Percentiles rank a stretch among this genome's conserved stretches.
These are phyloP conservation scores for Subacronicta megacephala DNA, from an alignment of 2,888 invertebrate species.

Conservation along the genomic window DNA sequence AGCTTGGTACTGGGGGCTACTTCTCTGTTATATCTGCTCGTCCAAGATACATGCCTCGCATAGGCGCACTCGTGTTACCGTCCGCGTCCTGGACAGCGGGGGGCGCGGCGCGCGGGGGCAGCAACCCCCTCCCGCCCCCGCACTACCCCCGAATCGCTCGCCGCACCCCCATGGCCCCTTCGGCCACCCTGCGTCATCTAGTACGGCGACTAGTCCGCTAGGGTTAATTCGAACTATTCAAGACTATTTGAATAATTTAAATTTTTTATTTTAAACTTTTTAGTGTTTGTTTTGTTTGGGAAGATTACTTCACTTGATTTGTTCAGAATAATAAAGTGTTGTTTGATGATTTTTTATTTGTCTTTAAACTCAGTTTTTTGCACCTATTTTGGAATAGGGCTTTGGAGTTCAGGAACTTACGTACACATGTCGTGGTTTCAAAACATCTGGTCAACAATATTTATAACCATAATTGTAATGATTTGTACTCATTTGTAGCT, in stretches of 20 bases:
- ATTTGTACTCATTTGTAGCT: no score
- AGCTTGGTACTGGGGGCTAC: conserved; percentile 88
- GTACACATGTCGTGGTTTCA: no score
- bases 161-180: conserved; percentile 63
- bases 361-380: background rate
- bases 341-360: background rate
- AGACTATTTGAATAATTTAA: conserved; percentile 85
- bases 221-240: conserved; percentile 87
- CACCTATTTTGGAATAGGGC: background rate
- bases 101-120: conserved; percentile 58
- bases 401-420: background rate
- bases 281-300: conserved; percentile 7
- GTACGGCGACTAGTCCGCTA: conserved; percentile 85
- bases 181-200: conserved; percentile 84
- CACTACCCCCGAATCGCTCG: conserved; percentile 58
- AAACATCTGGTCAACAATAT: no score
- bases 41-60: conserved; percentile 90
- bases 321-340: background rate
- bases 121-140: conserved; percentile 50
- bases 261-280: conserved; percentile 56
- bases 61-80: conserved; percentile 90
- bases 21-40: conserved; percentile 89
- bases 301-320: conserved; percentile 8
- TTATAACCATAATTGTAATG: no score
- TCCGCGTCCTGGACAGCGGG: conserved; percentile 83